phyloP scores from a whole-genome alignment of 2,888 invertebrate genomes.

The Drosophila rellima region DNA sequence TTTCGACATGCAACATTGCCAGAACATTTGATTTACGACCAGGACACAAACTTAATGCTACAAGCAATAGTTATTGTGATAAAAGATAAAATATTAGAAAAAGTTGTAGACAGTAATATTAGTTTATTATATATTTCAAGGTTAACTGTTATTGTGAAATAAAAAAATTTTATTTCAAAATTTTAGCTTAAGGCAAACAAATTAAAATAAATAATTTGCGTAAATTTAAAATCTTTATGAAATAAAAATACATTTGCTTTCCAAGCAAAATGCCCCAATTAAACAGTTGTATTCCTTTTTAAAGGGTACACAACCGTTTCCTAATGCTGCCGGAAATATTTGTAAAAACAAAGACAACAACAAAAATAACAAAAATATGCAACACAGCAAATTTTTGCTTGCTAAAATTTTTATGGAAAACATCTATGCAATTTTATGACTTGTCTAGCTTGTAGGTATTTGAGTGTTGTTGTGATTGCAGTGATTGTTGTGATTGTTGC shows the following conservation, averaged over 20 bases:
- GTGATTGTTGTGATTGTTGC: constrained; percentile 33
- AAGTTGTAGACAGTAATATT: background rate
- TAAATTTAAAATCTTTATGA: background rate
- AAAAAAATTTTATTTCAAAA: no score
- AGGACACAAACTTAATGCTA: background rate
- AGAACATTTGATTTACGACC: constrained; percentile 57
- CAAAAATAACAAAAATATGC: constrained; percentile 16
- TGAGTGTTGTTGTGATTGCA: constrained; percentile 44
- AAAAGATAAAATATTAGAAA: background rate
- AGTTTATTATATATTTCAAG: background rate
- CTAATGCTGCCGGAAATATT: constrained; percentile 25
- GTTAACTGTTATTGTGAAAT: no score
- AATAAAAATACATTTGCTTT: background rate
- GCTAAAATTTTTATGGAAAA: constrained; percentile 18
- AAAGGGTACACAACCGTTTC: background rate
- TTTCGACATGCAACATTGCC: constrained; percentile 53
- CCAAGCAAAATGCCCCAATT: background rate
- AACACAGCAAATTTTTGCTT: constrained; percentile 24
- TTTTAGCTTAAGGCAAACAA: no score
- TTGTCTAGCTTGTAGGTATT: constrained; percentile 64
- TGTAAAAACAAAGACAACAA: constrained; percentile 10
- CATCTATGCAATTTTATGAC: constrained; percentile 66
- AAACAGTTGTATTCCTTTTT: background rate
- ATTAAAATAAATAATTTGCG: background rate
- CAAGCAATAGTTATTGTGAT: background rate